Evolutionary conservation across 2,797 vertebrate genomes (phyloP).

Genomic region (Manis crassicaudata): DNA sequence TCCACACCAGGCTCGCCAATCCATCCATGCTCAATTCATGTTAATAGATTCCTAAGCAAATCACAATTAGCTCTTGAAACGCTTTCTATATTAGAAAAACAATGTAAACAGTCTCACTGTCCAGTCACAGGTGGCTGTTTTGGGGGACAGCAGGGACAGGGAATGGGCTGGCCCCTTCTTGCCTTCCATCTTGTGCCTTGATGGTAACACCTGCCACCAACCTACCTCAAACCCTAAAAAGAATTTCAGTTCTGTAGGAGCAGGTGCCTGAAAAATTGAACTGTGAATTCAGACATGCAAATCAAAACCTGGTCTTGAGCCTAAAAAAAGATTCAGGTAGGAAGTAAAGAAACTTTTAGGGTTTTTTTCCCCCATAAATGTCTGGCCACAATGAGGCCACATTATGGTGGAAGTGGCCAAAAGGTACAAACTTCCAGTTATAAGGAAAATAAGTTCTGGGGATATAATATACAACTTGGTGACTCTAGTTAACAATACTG

Average conservation of each 20-base stretch:
- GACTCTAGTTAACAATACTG: neutral
- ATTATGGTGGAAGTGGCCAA: neutral
- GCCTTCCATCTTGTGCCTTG: neutral
- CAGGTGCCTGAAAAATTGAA: slow-evolving; percentile 59
- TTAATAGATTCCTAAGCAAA: neutral
- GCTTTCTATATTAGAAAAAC: neutral
- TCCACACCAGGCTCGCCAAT: neutral
- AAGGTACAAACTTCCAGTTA: neutral
- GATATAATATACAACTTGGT: neutral
- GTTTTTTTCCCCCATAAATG: neutral
- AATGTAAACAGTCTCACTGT: neutral
- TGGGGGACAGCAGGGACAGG: neutral
- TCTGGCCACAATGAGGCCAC: neutral
- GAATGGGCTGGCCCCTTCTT: neutral
- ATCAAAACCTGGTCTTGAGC: neutral
- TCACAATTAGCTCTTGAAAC: neutral
- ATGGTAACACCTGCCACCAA: slow-evolving; percentile 57
- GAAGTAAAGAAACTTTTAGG: neutral
- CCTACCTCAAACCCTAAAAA: slow-evolving; percentile 17
- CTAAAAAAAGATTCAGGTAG: neutral
- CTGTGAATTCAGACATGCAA: slow-evolving; percentile 58
- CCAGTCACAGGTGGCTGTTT: neutral
- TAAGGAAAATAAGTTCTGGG: neutral
- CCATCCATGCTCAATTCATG: neutral
- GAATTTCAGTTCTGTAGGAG: slow-evolving; percentile 67